Base-by-base conservation (phyloP, 2,113 vertebrate genomes). In the Sminthopsis crassicaudata region DNA sequence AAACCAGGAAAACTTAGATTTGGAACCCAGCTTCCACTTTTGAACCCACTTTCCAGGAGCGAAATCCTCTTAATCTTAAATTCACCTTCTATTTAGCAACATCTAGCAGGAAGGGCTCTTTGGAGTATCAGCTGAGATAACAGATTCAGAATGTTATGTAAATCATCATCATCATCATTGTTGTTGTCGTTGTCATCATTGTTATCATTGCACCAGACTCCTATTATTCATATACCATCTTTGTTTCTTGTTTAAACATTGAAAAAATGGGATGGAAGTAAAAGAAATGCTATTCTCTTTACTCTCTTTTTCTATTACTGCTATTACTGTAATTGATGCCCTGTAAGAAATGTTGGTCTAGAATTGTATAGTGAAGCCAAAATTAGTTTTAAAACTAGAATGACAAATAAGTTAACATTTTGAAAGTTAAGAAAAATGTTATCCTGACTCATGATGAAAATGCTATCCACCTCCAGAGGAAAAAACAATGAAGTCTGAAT, bases 381-480 rank as follows among this genome's bases (percentile, higher is more conserved):
- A 91, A 90, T 76, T 93, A 53, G 51, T 90, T n/a, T 96, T 53
- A 90, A 26, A 84, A 92, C 91, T 51, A 93, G 50, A 7, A 76
- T 7, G 23, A 46, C 46, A 91, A 76, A 36, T 92, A n/a, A 16
- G 48, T 53, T 89, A 7, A 92, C n/a, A 23, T 51, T 92, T n/a
- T 93, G 30, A 30, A 93, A 94, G 36, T 93, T 96, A 93, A 91
- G 94, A 67, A 84, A 92, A 95, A 94, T 90, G 30, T 48, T 27
- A 90, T n/a, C 46, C 91, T 93, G 91, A 67, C 30, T 67, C 60
- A 67, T 67, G 60, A 67, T 67, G 60, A 67, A 67, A 67, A 67
- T 16, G 12, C 3, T 67, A 67, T 67, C 60, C 60, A 36, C 60
- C 60, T 67, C 60, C 60, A 36, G 12, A 36, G 30, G 36, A 67